A percentile compares a stretch with the other conserved stretches of the same genome.
Evolutionary conservation across 2,888 invertebrate species (phyloP).

Genomic region (Endotricha flammealis): DNA sequence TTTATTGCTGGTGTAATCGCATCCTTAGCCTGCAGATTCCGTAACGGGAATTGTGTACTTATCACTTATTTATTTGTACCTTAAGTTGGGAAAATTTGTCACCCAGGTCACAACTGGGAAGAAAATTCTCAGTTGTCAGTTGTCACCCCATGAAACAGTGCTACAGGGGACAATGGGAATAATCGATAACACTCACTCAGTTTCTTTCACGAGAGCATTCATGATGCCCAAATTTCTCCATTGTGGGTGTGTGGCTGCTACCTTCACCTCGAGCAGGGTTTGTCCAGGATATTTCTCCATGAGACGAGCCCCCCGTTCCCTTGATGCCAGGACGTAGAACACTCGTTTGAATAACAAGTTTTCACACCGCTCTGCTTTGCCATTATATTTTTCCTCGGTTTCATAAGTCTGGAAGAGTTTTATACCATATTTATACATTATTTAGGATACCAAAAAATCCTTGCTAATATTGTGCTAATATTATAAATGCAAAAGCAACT

Average conservation of each 20-base stretch:
- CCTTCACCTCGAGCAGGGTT: slow-evolving; percentile 79
- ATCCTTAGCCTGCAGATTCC: too few species aligned
- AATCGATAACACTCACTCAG: slow-evolving; percentile 73
- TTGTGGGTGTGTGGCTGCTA: slow-evolving; percentile 81
- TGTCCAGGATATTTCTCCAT: slow-evolving; percentile 77
- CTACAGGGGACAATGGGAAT: background rate
- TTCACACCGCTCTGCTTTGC: slow-evolving; percentile 64
- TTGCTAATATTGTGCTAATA: too few species aligned
- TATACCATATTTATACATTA: too few species aligned
- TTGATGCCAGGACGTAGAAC: slow-evolving; percentile 75
- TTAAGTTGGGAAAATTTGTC: too few species aligned
- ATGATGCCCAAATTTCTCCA: slow-evolving; percentile 84
- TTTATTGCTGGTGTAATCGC: too few species aligned
- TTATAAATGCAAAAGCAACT: too few species aligned
- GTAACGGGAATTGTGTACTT: too few species aligned
- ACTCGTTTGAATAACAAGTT: slow-evolving; percentile 83
- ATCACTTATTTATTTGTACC: too few species aligned
- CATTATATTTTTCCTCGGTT: background rate
- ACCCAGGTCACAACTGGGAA: too few species aligned
- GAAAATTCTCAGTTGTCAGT: too few species aligned
- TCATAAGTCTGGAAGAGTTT: background rate
- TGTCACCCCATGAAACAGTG: too few species aligned
- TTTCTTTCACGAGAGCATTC: slow-evolving; percentile 77
- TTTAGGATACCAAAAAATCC: too few species aligned
- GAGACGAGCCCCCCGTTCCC: slow-evolving; percentile 76